Evolutionary conservation across 2,113 vertebrate species (phyloP).

Genomic region (Chloebia gouldiae): DNA sequence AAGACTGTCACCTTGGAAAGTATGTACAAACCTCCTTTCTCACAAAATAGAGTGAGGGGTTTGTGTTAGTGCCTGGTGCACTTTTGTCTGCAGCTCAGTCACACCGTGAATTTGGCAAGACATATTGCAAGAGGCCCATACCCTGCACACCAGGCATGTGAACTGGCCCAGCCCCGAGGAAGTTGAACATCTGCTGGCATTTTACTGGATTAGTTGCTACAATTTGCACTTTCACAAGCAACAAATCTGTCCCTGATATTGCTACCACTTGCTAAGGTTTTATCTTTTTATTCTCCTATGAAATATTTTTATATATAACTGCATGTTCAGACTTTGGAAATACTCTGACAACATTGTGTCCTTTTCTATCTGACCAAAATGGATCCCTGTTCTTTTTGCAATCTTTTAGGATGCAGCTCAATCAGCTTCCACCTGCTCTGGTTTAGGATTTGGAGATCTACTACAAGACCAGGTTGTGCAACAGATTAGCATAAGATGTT

Average conservation of each 20-base stretch:
- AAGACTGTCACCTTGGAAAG: background rate
- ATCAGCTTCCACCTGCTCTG: background rate
- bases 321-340: background rate
- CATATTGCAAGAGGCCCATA: background rate
- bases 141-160: background rate
- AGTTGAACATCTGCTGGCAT: background rate
- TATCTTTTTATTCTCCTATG: background rate
- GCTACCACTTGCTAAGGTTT: background rate
- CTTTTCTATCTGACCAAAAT: background rate
- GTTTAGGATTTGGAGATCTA: background rate
- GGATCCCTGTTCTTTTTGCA: background rate
- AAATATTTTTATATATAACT: background rate
- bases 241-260: background rate
- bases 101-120: background rate
- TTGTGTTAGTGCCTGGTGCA: background rate
- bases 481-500: background rate
- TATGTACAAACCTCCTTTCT: background rate
- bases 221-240: constrained; percentile 21
- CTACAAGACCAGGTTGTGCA: background rate
- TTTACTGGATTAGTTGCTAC: constrained; percentile 2
- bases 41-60: background rate
- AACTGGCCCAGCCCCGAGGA: background rate
- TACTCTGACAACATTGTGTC: background rate
- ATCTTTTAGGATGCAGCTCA: background rate
- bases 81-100: background rate